Conservation (phyloP, 2,888 invertebrate genomes). For the Nymphalis c-album region DNA sequence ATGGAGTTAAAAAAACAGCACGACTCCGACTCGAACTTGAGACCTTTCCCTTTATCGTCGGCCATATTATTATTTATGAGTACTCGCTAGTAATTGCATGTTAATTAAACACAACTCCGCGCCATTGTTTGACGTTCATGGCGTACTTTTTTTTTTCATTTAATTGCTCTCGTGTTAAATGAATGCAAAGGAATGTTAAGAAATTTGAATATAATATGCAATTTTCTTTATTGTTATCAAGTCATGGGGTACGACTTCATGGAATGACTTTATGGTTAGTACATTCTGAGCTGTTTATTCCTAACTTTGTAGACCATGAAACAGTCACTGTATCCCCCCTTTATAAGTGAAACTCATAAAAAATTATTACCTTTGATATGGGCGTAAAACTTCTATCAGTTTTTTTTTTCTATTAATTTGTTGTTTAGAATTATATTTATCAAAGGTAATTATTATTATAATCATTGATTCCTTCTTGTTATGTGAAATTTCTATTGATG, state of each 20-base stretch:
- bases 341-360: too few relatives aligned
- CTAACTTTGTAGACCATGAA: too few relatives aligned
- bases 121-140: constrained; percentile 18
- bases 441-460: too few relatives aligned
- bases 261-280: too few relatives aligned
- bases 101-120: constrained; percentile 17
- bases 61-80: constrained; percentile 13
- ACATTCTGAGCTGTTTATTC: too few relatives aligned
- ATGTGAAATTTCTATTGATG: too few relatives aligned
- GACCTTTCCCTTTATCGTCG: background rate
- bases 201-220: constrained; percentile 13
- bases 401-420: too few relatives aligned
- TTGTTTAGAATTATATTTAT: too few relatives aligned
- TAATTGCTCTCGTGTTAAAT: constrained; percentile 20
- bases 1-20: background rate
- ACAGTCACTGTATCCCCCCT: too few relatives aligned
- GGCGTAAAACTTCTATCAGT: too few relatives aligned
- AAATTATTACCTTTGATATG: too few relatives aligned
- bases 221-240: background rate
- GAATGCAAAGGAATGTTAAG: constrained; percentile 11
- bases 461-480: too few relatives aligned
- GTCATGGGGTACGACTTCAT: background rate
- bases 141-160: constrained; percentile 11
- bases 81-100: constrained; percentile 10
- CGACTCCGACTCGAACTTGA: constrained; percentile 1